These are phyloP conservation scores for Leptopilina clavipes DNA, from an alignment of 1,140 invertebrate species.

Conservation along the genomic window DNA sequence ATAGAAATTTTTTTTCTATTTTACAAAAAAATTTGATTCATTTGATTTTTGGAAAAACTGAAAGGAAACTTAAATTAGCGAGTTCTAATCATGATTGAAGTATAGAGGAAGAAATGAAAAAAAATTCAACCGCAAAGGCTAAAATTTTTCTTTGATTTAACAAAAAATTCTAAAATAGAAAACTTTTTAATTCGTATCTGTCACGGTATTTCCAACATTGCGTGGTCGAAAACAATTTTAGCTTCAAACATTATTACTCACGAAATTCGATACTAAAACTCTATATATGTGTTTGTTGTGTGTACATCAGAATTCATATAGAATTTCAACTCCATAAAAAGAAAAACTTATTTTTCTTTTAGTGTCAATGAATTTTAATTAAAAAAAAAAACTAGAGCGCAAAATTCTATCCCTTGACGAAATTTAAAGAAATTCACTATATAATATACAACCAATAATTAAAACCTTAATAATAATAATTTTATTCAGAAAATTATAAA, in stretches of 20 bases:
- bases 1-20: no score
- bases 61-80: no score
- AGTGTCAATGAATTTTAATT: background rate
- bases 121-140: background rate
- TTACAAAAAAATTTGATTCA: no score
- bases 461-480: no score
- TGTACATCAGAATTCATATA: background rate
- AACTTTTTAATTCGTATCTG: slow-evolving; percentile 23
- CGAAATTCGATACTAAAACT: slow-evolving; percentile 22
- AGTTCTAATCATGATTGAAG: slow-evolving; percentile 3
- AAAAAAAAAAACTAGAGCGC: background rate
- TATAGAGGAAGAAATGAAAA: background rate
- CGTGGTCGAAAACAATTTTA: slow-evolving; percentile 20
- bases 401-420: no score
- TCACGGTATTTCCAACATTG: slow-evolving; percentile 25
- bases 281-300: background rate
- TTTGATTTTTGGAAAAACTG: no score
- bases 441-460: no score
- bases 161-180: slow-evolving; percentile 18
- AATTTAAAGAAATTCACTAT: no score
- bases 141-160: slow-evolving; percentile 1
- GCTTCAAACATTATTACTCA: slow-evolving; percentile 20
- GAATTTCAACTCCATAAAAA: background rate
- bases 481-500: no score
- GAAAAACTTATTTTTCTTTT: background rate